Evolutionary conservation across 1,140 invertebrate species (phyloP), one percentile per base, ranked within the genome.

Genomic region (Brachionus plicatilis): DNA sequence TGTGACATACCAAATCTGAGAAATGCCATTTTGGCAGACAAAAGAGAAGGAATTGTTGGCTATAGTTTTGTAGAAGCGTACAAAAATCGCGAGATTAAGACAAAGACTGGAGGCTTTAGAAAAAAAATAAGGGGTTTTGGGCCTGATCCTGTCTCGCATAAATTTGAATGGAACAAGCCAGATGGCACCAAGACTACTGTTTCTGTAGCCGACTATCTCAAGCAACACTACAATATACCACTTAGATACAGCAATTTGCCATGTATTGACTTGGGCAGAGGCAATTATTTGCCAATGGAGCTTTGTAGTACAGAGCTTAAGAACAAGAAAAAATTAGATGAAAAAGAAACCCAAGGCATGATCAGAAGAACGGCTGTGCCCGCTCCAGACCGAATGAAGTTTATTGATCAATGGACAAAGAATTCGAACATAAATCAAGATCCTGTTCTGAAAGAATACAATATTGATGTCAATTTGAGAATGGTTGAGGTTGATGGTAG

Each of bases 401-500:
- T 41, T 17, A 82, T 82, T 14, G 17, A 68, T 17, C n/a, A 33
- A 24, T 82, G 79, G 79, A 37, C 14, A 4, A 43, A 82, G 12
- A 24, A 60, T 20, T 65, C 50, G 5, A 65, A 82, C 12, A 65
- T 82, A 33, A 60, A 82, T 37, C 8, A 60, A 68, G 98, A 99
- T 89, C 94, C 96, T 1, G 99, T 98, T 89, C 96, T 99, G 50
- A 96, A 99, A 90, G 96, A 98, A 90, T 99, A 99, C 90, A 97
- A 97, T 53, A 91, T 99, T 85, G 95, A 95, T 37, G 98, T 99
- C 87, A 95, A 94, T 66, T 96, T 97, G 88, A 95, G 93, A 86
- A 99, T 99, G 97, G 98, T 98, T 93, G 97, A 99, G 91, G 96
- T 99, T n/a, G 92, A 96, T 80, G 97, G 98, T 24, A 93, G 98